Base-by-base conservation (phyloP, 2,888 invertebrate genomes). In the Fragum fragum region DNA sequence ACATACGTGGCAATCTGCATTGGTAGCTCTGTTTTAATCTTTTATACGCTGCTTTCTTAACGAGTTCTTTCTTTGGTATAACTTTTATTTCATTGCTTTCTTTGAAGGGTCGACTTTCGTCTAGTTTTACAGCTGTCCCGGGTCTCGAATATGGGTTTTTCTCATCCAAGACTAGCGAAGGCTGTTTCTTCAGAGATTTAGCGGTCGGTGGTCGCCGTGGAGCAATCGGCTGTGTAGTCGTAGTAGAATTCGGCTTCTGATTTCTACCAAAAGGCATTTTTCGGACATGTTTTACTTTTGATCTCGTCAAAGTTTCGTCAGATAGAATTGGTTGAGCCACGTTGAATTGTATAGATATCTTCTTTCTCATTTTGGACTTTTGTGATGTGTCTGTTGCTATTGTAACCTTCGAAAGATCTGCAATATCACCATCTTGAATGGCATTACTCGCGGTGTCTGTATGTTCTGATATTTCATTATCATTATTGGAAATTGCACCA, bases 261-360 rank as follows among this genome's bases (percentile, higher is more conserved):
- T 28, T 9, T 28, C 28, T 23, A 28, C 26, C 26, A 7, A 28
- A 21, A 1, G 57, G 57, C 26, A 23, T 3, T 28, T 57, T 57
- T 14, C 47, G 47, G 2, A 47, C 47, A 23, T 23, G 7, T 28
- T 23, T 26, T 11, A 26, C 1, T 23, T 57, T 57, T 26, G 57
- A 1, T 21, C 3, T 7, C 1, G 29, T 29, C 14, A 16, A 21
- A n/a, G 14, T 29, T 7, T 61, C 61, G n/a, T 61, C 32, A 5
- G 29, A 18, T 18, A 18, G 16, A 3, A 32, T 7, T 1, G 32
- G 61, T 29, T 26, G 32, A 7, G 61, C 28, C 3, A 61, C 36
- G 32, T 61, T 61, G 36, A 61, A 61, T n/a, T 61, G 11, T 18
- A 61, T 61, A 1, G 61, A 9, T n/a, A 61, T 61, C n/a, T 61